phyloP scores from a whole-genome alignment of 2,888 invertebrate genomes.

The Spialia ferax region DNA sequence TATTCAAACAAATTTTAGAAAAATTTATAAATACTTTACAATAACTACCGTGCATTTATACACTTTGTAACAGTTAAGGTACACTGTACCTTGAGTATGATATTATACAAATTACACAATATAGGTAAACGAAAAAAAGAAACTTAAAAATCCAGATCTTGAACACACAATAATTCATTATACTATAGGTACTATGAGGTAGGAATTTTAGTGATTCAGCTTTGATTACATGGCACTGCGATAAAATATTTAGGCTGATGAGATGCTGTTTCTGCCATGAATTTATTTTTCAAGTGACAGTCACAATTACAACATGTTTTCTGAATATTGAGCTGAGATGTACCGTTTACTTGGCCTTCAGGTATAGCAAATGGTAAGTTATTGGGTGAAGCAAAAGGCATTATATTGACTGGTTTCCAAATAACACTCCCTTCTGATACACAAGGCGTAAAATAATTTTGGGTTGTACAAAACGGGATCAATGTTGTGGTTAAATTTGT shows the following conservation, averaged over 20 bases:
- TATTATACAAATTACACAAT: too few species aligned
- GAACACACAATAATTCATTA: too few species aligned
- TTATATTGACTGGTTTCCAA: constrained; percentile 63
- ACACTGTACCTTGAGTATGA: too few species aligned
- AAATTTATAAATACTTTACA: too few species aligned
- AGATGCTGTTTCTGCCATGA: constrained; percentile 43
- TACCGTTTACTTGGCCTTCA: constrained; percentile 39
- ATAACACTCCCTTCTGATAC: constrained; percentile 56
- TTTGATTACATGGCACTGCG: constrained; percentile 55
- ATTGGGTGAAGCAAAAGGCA: constrained; percentile 47
- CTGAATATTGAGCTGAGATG: constrained; percentile 29
- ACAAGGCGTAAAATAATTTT: constrained; percentile 57
- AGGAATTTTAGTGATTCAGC: constrained; percentile 3
- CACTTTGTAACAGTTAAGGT: too few species aligned
- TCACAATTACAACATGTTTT: constrained; percentile 60
- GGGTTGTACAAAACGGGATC: constrained; percentile 49
- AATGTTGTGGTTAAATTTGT: constrained; percentile 38
- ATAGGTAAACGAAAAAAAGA: too few species aligned
- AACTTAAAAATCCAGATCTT: too few species aligned
- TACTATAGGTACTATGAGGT: too few species aligned
- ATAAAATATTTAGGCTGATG: constrained; percentile 60
- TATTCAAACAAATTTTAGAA: too few species aligned
- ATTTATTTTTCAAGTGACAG: constrained; percentile 54
- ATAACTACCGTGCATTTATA: too few species aligned
- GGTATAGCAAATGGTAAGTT: constrained; percentile 44